Percentiles rank a stretch among this genome's conserved stretches.
These are phyloP conservation scores for Chunga burmeisteri DNA, from an alignment of 2,113 vertebrate genomes.

Conservation along the genomic window DNA sequence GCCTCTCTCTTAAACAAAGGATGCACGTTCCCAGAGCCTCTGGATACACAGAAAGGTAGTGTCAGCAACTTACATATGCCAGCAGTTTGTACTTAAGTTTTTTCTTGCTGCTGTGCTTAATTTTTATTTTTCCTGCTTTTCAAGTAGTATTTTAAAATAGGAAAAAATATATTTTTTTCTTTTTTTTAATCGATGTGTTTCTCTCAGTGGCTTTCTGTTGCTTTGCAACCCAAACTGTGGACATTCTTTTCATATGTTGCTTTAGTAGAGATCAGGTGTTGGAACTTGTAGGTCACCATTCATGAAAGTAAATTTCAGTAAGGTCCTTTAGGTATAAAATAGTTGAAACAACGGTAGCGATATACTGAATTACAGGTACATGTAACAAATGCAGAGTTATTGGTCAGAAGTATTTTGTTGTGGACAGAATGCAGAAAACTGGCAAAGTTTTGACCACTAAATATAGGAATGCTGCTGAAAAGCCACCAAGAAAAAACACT, in stretches of 20 bases:
- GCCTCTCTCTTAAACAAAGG: not conserved
- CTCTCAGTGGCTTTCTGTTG: not conserved
- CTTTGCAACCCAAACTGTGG: not conserved
- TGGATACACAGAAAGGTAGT: not conserved
- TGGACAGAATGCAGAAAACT: not conserved
- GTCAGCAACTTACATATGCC: fast-evolving
- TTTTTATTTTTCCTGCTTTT: not conserved
- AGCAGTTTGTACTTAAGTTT: not conserved
- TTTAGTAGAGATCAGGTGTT: not conserved
- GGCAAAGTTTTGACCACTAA: not conserved
- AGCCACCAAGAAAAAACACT: not conserved
- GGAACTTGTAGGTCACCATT: not conserved
- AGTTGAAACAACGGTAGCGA: fast-evolving
- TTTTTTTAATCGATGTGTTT: not conserved
- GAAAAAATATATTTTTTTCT: not conserved
- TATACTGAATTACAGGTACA: not conserved
- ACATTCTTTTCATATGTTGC: not conserved
- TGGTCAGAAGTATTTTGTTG: not conserved
- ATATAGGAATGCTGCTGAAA: not conserved
- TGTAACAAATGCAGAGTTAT: not conserved
- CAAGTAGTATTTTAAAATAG: not conserved
- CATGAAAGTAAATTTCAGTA: not conserved
- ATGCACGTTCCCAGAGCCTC: fast-evolving
- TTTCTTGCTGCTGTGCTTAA: not conserved
- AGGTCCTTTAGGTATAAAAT: not conserved